Evolutionary conservation across 1,140 invertebrate genomes (phyloP).

Genomic region (Pomacea maculata): DNA sequence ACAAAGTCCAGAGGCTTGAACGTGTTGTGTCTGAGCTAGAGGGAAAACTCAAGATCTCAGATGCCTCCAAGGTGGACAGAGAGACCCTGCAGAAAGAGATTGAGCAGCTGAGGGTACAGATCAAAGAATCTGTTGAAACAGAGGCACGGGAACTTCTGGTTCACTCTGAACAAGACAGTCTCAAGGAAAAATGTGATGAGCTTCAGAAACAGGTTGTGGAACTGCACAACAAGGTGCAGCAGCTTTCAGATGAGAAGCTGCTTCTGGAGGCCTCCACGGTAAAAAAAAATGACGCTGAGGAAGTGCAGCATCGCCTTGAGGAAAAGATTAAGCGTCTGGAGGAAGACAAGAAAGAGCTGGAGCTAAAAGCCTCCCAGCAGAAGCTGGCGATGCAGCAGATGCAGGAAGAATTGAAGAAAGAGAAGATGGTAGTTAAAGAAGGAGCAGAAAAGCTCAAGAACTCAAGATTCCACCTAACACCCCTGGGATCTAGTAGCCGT

Average conservation of each 20-base stretch:
- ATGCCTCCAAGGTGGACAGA: constrained; percentile 12
- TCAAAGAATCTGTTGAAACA: constrained; percentile 7
- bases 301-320: constrained; percentile 4
- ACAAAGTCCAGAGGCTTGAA: constrained; percentile 28
- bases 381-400: constrained; percentile 14
- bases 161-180: neutral
- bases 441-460: constrained; percentile 4
- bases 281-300: neutral
- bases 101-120: constrained; percentile 21
- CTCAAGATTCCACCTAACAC: neutral
- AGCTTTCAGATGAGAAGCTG: constrained; percentile 6
- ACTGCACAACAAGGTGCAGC: constrained; percentile 2
- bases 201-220: constrained; percentile 1
- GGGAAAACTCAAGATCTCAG: constrained; percentile 21
- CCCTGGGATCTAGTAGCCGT: constrained; percentile 30
- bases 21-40: constrained; percentile 21
- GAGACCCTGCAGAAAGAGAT: constrained; percentile 13
- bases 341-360: constrained; percentile 20
- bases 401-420: constrained; percentile 21
- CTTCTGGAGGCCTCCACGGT: constrained; percentile 6
- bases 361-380: constrained; percentile 2
- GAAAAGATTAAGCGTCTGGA: constrained; percentile 17
- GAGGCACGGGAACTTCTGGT: neutral
- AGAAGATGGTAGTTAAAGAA: constrained; percentile 7
- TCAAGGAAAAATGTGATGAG: constrained; percentile 6